Evolutionary conservation across 2,888 invertebrate genomes (phyloP).

Genomic region (Troides helena): DNA sequence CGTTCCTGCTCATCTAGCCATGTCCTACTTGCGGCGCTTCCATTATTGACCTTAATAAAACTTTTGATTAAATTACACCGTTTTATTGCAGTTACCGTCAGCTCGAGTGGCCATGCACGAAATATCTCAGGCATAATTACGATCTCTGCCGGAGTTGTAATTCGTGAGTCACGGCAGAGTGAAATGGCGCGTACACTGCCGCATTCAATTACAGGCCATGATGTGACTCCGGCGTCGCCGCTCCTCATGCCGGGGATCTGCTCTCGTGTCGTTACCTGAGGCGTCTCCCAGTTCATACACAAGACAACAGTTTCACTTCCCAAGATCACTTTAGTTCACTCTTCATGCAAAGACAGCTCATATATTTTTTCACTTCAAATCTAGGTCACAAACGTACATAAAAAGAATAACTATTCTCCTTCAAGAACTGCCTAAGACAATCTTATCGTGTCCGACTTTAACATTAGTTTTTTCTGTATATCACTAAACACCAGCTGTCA

Average conservation of each 20-base stretch:
- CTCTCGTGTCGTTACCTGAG: background rate
- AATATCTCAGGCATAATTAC: constrained; percentile 71
- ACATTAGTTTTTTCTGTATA: background rate
- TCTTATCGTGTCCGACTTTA: background rate
- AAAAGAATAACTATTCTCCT: background rate
- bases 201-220: constrained; percentile 67
- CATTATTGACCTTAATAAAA: constrained; percentile 61
- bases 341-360: too few relatives aligned
- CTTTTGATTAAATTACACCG: constrained; percentile 58
- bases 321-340: too few relatives aligned
- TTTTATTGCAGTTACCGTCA: constrained; percentile 55
- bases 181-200: constrained; percentile 69
- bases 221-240: constrained; percentile 51
- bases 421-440: background rate
- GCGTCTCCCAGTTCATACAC: background rate
- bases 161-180: constrained; percentile 77
- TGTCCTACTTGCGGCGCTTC: constrained; percentile 29
- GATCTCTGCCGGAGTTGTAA: constrained; percentile 71
- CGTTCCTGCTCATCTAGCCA: constrained; percentile 23
- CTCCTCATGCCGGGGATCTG: background rate
- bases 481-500: background rate
- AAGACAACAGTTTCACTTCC: background rate
- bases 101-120: constrained; percentile 66
- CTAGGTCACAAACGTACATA: background rate
- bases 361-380: background rate